Conservation (phyloP, 1,140 invertebrate genomes). For the Eurosta solidaginis region DNA sequence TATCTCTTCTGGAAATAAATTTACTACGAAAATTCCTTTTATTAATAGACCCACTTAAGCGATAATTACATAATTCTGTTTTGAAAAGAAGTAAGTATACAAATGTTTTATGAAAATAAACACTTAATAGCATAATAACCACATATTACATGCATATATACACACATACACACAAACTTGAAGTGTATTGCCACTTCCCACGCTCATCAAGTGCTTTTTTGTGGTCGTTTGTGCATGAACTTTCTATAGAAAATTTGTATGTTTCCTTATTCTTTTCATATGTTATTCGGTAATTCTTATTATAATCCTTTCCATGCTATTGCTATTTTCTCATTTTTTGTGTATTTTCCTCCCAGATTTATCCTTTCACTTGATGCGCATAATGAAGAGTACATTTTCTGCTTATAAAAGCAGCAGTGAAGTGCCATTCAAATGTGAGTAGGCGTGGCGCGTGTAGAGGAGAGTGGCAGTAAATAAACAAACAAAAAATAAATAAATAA, state of each 20-base stretch:
- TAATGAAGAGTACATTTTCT: slow-evolving; percentile 57
- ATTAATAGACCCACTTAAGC: too few species aligned
- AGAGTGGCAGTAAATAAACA: slow-evolving; percentile 31
- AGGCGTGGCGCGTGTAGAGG: neutral
- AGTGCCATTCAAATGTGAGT: slow-evolving; percentile 24
- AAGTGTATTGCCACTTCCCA: too few species aligned
- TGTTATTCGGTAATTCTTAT: slow-evolving; percentile 58
- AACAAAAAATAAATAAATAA: slow-evolving; percentile 34
- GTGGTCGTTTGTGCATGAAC: too few species aligned
- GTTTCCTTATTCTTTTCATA: slow-evolving; percentile 26
- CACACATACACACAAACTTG: neutral
- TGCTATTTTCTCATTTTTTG: neutral
- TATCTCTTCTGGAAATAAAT: too few species aligned
- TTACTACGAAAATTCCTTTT: too few species aligned
- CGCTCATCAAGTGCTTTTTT: neutral
- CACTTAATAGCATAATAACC: too few species aligned
- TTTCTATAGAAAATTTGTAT: neutral
- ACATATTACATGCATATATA: neutral
- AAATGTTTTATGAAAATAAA: neutral
- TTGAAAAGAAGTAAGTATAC: neutral
- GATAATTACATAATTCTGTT: neutral
- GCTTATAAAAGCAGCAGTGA: slow-evolving; percentile 48
- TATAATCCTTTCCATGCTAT: slow-evolving; percentile 37
- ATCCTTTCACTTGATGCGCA: slow-evolving; percentile 56
- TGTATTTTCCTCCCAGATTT: slow-evolving; percentile 42